Conservation (phyloP, 2,797 vertebrate genomes). For the Sebastes iracundus region DNA sequence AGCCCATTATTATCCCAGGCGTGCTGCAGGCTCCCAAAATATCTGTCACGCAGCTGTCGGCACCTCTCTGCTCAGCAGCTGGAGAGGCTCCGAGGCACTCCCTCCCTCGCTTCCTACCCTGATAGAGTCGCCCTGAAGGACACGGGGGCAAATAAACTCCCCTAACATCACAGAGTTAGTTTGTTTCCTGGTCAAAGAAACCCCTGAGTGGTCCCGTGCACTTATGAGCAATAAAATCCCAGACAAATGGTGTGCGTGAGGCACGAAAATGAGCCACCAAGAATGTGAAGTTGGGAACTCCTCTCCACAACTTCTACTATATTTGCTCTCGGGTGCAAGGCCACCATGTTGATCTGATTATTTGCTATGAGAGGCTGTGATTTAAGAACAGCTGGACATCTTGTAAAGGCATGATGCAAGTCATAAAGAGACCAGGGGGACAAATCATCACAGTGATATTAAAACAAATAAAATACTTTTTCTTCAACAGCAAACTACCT, state of each 20-base stretch:
- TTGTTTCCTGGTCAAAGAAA: slow-evolving; percentile 31
- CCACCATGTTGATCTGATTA: not conserved
- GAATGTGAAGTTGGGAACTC: slow-evolving; percentile 5
- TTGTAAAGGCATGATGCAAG: not conserved
- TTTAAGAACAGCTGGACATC: not conserved
- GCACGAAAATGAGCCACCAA: slow-evolving; percentile 37
- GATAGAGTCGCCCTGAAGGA: slow-evolving; percentile 29
- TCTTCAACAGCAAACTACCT: not conserved
- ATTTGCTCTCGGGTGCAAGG: not conserved
- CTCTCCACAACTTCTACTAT: not conserved
- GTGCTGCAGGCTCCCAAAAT: slow-evolving; percentile 71
- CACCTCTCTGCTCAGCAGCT: slow-evolving; percentile 77
- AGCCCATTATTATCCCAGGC: slow-evolving; percentile 74
- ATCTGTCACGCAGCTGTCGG: slow-evolving; percentile 79
- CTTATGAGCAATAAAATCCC: slow-evolving; percentile 40
- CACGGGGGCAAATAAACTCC: not conserved
- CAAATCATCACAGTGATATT: not conserved
- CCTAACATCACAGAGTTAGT: not conserved
- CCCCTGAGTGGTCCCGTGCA: slow-evolving; percentile 21
- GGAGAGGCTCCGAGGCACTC: slow-evolving; percentile 58
- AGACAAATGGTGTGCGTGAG: slow-evolving; percentile 45
- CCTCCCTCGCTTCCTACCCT: slow-evolving; percentile 19
- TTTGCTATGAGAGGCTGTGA: not conserved
- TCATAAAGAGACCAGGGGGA: not conserved
- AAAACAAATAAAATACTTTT: not conserved